Evolutionary conservation across 2,113 vertebrate genomes (phyloP).

Genomic region (Leptodactylus fuscus): DNA sequence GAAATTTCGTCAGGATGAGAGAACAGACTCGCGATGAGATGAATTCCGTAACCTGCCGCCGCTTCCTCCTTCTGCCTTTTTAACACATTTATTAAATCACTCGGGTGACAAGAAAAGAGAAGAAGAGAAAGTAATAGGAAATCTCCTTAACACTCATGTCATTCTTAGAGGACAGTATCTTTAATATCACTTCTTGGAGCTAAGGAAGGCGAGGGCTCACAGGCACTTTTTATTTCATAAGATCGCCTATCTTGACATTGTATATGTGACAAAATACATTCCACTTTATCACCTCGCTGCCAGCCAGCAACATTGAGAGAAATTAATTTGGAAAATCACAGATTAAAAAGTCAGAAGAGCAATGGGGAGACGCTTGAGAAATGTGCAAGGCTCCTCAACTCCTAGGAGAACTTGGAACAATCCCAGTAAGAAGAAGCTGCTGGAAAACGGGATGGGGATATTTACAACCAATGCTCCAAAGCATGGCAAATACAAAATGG

Average conservation of each 20-base stretch:
- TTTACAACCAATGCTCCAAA: no score
- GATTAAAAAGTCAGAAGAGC: conserved; percentile 42
- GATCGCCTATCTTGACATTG: conserved; percentile 54
- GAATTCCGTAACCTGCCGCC: not conserved
- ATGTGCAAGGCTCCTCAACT: not conserved
- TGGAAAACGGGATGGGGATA: no score
- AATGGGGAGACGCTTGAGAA: conserved; percentile 14
- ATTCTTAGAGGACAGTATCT: conserved; percentile 56
- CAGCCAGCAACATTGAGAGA: conserved; percentile 21
- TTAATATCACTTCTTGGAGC: conserved; percentile 49
- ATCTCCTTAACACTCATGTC: conserved; percentile 54
- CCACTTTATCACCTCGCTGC: conserved; percentile 48
- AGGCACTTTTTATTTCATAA: conserved; percentile 56
- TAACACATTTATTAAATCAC: conserved; percentile 65
- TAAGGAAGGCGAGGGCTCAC: conserved; percentile 29
- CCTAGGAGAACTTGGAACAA: not conserved
- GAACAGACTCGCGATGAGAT: not conserved
- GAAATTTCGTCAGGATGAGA: not conserved
- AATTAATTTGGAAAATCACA: conserved; percentile 47
- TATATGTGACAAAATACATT: conserved; percentile 55
- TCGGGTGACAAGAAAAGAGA: conserved; percentile 28
- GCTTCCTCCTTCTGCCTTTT: conserved; percentile 45
- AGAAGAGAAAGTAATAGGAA: conserved; percentile 43
- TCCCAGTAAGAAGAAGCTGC: no score
- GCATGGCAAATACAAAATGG: not conserved